Percentiles rank a stretch among this genome's conserved stretches.
Evolutionary conservation across 1,140 invertebrate genomes (phyloP).

Genomic region (Diorhabda carinulata): DNA sequence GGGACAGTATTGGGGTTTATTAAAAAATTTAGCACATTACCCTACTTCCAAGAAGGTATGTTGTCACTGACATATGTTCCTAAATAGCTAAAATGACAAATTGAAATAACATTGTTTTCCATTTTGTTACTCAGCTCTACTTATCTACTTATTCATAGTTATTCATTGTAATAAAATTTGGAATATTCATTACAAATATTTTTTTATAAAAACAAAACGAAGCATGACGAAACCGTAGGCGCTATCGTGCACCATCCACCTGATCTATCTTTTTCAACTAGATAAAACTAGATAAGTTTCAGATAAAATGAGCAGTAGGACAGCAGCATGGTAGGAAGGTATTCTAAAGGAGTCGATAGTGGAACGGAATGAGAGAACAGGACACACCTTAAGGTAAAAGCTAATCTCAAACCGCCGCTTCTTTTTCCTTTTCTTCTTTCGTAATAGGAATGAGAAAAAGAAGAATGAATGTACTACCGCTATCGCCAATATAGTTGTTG

Average conservation of each 20-base stretch:
- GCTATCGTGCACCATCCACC: neutral
- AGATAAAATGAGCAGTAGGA: neutral
- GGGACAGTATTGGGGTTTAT: too few species aligned
- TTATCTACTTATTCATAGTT: too few species aligned
- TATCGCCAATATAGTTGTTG: neutral
- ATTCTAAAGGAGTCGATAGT: neutral
- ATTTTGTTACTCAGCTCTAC: too few species aligned
- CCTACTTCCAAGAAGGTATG: too few species aligned
- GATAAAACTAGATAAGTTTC: slow-evolving; percentile 1
- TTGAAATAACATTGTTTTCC: too few species aligned
- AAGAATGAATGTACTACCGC: neutral
- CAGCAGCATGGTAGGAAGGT: neutral
- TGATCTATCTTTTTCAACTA: neutral
- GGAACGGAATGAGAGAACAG: neutral
- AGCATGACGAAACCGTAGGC: neutral
- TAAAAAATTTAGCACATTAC: too few species aligned
- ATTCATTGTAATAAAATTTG: too few species aligned
- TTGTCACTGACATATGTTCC: too few species aligned
- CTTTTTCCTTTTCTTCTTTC: neutral
- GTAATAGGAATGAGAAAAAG: neutral
- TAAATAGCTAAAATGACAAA: too few species aligned
- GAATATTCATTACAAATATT: too few species aligned
- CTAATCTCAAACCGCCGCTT: neutral
- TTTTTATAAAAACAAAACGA: too few species aligned
- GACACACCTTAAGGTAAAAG: slow-evolving; percentile 2